Percentiles rank a stretch among this genome's conserved stretches.
Conservation (phyloP, 2,888 invertebrate species). For the Baronia brevicornis region DNA sequence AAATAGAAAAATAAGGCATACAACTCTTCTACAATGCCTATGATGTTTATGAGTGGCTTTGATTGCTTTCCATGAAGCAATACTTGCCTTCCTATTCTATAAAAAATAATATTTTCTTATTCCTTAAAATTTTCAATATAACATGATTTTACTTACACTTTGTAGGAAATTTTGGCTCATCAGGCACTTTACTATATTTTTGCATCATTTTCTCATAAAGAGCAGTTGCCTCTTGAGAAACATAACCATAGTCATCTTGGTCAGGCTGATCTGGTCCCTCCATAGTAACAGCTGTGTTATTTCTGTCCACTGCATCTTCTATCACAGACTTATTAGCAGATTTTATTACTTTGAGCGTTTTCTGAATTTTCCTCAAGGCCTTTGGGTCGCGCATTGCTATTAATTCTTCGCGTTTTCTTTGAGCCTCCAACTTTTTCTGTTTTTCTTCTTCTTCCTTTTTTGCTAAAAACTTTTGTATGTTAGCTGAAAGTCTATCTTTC, state of each 20-base stretch:
- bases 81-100: no score
- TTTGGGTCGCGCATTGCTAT: conserved; percentile 82
- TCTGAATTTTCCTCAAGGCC: conserved; percentile 82
- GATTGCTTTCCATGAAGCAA: no score
- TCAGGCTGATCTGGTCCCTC: conserved; percentile 87
- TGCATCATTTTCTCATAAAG: conserved; percentile 90
- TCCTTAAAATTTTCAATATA: neutral
- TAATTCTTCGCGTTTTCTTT: conserved; percentile 79
- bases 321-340: conserved; percentile 91
- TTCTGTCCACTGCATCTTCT: conserved; percentile 85
- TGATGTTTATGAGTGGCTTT: no score
- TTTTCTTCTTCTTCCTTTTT: conserved; percentile 88
- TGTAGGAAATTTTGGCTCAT: conserved; percentile 81
- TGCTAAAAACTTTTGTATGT: conserved; percentile 88
- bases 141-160: conserved; percentile 39
- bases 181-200: conserved; percentile 84
- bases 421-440: conserved; percentile 76
- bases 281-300: conserved; percentile 84
- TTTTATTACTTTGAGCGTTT: conserved; percentile 90
- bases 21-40: no score
- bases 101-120: no score
- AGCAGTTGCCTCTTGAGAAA: conserved; percentile 87
- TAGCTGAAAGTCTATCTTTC: conserved; percentile 80
- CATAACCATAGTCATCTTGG: conserved; percentile 94
- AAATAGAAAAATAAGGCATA: no score